These are phyloP conservation scores for Pteromalus puparum DNA, from an alignment of 1,140 invertebrate genomes.

Conservation along the genomic window DNA sequence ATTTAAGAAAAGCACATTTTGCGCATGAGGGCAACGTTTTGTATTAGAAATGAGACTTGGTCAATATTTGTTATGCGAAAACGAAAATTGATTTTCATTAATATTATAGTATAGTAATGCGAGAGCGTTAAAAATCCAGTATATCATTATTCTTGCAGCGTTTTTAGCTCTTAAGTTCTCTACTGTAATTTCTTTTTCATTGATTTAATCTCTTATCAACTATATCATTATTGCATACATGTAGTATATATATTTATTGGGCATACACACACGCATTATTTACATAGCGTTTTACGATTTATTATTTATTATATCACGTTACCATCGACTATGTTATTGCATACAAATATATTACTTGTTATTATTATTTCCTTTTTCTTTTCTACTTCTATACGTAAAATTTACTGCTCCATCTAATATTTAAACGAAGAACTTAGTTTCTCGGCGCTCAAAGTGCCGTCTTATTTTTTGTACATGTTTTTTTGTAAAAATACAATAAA, in stretches of 20 bases:
- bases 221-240: slow-evolving; percentile 56
- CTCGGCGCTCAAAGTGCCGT: slow-evolving; percentile 24
- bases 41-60: background rate
- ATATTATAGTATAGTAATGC: background rate
- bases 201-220: slow-evolving; percentile 51
- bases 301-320: slow-evolving; percentile 71
- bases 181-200: slow-evolving; percentile 47
- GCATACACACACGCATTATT: slow-evolving; percentile 56
- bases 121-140: slow-evolving; percentile 21
- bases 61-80: slow-evolving; percentile 12
- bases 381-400: slow-evolving; percentile 52
- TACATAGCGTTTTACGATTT: slow-evolving; percentile 60
- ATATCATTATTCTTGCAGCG: slow-evolving; percentile 27
- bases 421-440: slow-evolving; percentile 33
- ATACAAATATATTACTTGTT: slow-evolving; percentile 67
- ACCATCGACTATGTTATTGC: slow-evolving; percentile 64
- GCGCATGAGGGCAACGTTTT: background rate
- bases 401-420: slow-evolving; percentile 36
- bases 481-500: slow-evolving; percentile 46
- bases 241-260: slow-evolving; percentile 67
- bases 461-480: slow-evolving; percentile 22
- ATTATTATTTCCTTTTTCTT: slow-evolving; percentile 64
- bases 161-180: slow-evolving; percentile 41
- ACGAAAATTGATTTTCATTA: slow-evolving; percentile 26
- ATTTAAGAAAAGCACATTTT: background rate